Percentiles rank a stretch among this genome's conserved stretches.
Evolutionary conservation across 2,888 invertebrate species (phyloP).

Genomic region (Petrolisthes cinctipes): DNA sequence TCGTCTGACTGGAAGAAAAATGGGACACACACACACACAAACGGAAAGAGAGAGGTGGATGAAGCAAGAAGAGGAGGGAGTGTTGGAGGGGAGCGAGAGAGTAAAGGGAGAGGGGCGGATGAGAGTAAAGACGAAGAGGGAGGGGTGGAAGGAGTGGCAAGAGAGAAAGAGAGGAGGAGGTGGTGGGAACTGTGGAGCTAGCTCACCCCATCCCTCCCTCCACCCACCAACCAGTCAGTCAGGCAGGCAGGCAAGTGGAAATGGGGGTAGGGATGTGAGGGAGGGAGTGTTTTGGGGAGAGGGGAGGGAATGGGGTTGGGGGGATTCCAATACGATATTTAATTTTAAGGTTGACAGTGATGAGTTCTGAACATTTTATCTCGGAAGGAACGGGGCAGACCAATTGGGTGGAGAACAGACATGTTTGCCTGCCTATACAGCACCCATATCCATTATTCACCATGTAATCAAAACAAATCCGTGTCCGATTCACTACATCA

Average conservation of each 20-base stretch:
- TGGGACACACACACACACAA: too few relatives aligned
- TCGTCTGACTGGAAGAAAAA: too few relatives aligned
- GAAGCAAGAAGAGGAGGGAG: too few relatives aligned
- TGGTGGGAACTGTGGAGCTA: neutral
- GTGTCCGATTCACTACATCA: too few relatives aligned
- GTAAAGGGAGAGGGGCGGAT: neutral
- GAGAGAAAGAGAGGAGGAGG: neutral
- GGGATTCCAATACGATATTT: neutral
- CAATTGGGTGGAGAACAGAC: neutral
- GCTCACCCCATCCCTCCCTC: neutral
- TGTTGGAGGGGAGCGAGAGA: neutral
- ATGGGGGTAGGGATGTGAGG: neutral
- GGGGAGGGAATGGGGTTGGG: neutral
- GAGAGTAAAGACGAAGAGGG: neutral
- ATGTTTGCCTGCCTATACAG: neutral
- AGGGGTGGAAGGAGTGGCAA: neutral
- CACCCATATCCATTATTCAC: neutral
- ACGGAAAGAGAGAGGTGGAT: too few relatives aligned
- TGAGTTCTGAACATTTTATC: slow-evolving; percentile 46
- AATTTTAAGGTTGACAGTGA: slow-evolving; percentile 53
- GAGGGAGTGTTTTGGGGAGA: neutral
- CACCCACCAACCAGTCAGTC: neutral
- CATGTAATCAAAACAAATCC: neutral
- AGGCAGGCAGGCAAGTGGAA: neutral
- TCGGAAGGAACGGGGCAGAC: neutral